Base-by-base conservation (phyloP, 2,797 vertebrate genomes). In the Alauda arvensis region DNA sequence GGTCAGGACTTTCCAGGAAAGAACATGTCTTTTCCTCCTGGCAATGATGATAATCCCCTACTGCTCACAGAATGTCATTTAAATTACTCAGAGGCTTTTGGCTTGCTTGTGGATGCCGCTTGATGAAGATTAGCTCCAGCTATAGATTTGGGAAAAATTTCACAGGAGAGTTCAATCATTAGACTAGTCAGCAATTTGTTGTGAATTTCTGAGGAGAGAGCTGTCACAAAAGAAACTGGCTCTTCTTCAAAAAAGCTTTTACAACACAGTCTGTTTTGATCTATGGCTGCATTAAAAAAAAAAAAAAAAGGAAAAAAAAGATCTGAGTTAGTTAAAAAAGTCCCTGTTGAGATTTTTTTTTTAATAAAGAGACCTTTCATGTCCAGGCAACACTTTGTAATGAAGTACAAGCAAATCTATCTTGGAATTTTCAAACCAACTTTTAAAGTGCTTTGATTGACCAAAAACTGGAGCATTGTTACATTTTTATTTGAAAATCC, bases 171-270 rank as follows among this genome's bases (percentile, higher is more conserved):
- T 83, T 91, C 53, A 74, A 43, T 81, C 68, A 6, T 70, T 83
- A 42, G 42, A 70, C 49, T 53, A 83, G 56, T 69, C 77, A 85
- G 72, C 71, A 55, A 77, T 92, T 91, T 85, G 48, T 63, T 90
- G 75, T 87, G 77, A 87, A 70, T 87, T 93, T 93, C 82, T 93
- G 68, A 76, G 70, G 28, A 24, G 18, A 92, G 57, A 81, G 31
- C 68, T 90, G 49, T 85, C 77, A 85, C 62, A 87, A 88, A 88
- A 65, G 52, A 67, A 88, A 85, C 70, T 94, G 92, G 77, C 83
- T 82, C 16, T 40, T 93, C 91, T 91, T 94, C 90, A 94, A 85
- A 93, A 93, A 92, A 76, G 76, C 78, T 93, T 93, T 94, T 93
- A 83, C 34, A 93, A 37, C 45, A 59, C 37, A 57, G 28, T 82